Base-by-base conservation (phyloP, 2,113 vertebrate species). In the Spea bombifrons region DNA sequence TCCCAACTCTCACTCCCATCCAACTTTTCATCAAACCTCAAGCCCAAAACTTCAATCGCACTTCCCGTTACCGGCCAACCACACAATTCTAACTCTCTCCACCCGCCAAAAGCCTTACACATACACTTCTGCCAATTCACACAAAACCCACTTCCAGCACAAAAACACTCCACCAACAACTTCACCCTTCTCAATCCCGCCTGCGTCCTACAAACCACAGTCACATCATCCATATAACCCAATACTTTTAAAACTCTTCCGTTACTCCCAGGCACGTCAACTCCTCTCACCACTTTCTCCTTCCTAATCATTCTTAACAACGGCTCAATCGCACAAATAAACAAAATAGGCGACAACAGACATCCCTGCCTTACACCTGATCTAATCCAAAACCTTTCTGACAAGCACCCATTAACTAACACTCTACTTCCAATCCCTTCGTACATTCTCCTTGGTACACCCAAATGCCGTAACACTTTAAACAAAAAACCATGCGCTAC, bases 291-390 rank as follows among this genome's bases (percentile, higher is more conserved):
- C 0, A 47, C 1, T 8, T 66, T 75, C 3, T 75, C 73, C 0
- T 10, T 66, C 2, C 17, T 15, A 0, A 75, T n/a, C 0, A n/a
- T n/a, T n/a, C n/a, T n/a, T n/a, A n/a, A n/a, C n/a, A n/a, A n/a
- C n/a, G n/a, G n/a, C n/a, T n/a, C 73, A 6, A 65, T 5, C 3
- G 4, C 55, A 50, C 73, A 64, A 1, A 75, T 30, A 50, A 75
- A 75, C 3, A 30, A 0, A 3, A 73, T 13, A 4, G 55, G 55
- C 3, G 55, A 73, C 6, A 73, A n/a, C 0, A 55, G 71, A 15
- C 71, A 73, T 0, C 71, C 71, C 12, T 73, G 71, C 10, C 44
- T 57, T 9, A 73, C 73, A 1, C 73, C 73, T 4, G 73, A 75
- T 15, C 6, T 16, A 9, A 47, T 15, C 12, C n/a, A 9, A n/a